Base-by-base conservation (phyloP, 2,797 vertebrate species). In the Myripristis jacobus region DNA sequence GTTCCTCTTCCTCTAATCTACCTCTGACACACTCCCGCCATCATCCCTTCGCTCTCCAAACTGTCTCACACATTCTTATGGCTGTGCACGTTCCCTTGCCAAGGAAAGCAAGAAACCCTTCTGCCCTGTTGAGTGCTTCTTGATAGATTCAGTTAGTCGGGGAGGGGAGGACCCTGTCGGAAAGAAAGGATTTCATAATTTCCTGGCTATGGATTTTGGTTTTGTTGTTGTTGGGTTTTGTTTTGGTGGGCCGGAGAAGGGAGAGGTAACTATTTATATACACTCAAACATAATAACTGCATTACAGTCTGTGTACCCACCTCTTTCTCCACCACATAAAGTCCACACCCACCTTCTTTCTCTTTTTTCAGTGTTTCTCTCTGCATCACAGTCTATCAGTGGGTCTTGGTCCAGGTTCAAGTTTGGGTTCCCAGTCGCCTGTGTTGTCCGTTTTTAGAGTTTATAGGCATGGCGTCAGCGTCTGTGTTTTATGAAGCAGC, bases 401-500 rank as follows among this genome's bases (percentile, higher is more conserved):
- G 44, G 24, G 34, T 57, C 27, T 43, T 1, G 38, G 22, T 29
- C 36, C 43, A 62, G 22, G 10, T 70, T 74, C 55, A 36, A 44
- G 71, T 57, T 82, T 64, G 29, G 74, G 9, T 67, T 68, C 50
- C 73, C 55, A 58, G 43, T 64, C 50, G 38, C 59, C 77, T 22
- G 19, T 25, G 76, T 69, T 60, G 75, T 63, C 70, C 66, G n/a
- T 82, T 83, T 89, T 79, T 79, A 82, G 84, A 81, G 77, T 89
- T 86, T 79, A 79, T 69, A 70, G 67, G 69, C 69, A 56, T 85
- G 79, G 85, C 76, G 75, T 83, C 88, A 66, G 82, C 58, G 70
- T 82, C 78, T 90, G 81, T 87, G 82, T 88, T 91, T 92, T 86
- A 84, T 82, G 78, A 72, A 85, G 87, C 82, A 85, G 85, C 87